Evolutionary conservation across 2,113 vertebrate species (phyloP).

Genomic region (Sterna hirundo): DNA sequence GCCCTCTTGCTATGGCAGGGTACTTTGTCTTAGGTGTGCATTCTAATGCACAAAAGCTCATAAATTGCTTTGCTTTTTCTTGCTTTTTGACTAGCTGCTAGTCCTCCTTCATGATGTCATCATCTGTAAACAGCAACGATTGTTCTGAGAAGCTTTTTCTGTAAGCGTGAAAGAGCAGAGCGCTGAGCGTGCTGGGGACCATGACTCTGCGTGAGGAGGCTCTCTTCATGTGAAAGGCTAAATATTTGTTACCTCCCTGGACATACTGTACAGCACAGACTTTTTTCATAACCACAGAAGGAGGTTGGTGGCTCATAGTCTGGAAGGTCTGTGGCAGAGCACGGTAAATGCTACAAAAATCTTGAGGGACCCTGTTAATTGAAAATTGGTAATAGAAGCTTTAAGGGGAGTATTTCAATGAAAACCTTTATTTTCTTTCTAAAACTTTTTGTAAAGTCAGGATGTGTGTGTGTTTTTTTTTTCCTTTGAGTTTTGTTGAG

Average conservation of each 20-base stretch:
- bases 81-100: not conserved
- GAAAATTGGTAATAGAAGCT: not conserved
- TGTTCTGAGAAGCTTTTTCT: not conserved
- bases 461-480: not conserved
- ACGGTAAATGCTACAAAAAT: not conserved
- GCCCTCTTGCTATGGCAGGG: not conserved
- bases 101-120: not conserved
- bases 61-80: not conserved
- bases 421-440: not conserved
- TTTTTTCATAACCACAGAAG: not conserved
- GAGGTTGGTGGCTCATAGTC: not conserved
- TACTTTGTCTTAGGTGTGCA: not conserved
- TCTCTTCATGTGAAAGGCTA: not conserved
- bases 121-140: not conserved
- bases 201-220: not conserved
- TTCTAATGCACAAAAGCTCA: not conserved
- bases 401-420: not conserved
- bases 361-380: not conserved
- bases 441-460: not conserved
- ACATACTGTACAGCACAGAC: not conserved
- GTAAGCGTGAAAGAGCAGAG: not conserved
- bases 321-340: not conserved
- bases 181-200: accelerated
- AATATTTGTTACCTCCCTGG: not conserved
- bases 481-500: not conserved